A percentile compares a stretch with the other conserved stretches of the same genome.
phyloP scores from a whole-genome alignment of 2,113 vertebrate genomes.

The Chionomys nivalis region DNA sequence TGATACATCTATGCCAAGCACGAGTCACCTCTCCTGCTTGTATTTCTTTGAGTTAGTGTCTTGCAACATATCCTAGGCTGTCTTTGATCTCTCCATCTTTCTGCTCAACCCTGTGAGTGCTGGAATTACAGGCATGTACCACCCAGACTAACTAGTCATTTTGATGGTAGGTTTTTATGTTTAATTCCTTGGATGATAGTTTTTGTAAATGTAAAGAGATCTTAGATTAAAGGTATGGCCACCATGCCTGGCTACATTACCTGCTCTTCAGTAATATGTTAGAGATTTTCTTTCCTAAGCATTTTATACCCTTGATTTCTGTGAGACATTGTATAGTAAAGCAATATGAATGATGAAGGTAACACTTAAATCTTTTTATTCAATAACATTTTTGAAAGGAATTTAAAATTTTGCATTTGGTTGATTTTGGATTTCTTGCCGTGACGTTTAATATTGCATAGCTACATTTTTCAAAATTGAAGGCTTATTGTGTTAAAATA shows the following conservation, averaged over 20 bases:
- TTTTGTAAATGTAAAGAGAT: conserved; percentile 45
- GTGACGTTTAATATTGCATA: conserved; percentile 58
- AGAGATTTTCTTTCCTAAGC: conserved; percentile 54
- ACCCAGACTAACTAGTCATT: conserved; percentile 18
- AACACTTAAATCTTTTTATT: conserved; percentile 51
- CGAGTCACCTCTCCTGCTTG: neutral
- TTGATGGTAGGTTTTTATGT: neutral
- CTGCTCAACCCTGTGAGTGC: neutral
- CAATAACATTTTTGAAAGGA: conserved; percentile 58
- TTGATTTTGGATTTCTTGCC: conserved; percentile 53
- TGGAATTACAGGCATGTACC: neutral
- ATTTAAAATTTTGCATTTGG: conserved; percentile 58
- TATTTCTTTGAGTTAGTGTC: neutral
- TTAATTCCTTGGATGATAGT: conserved; percentile 3
- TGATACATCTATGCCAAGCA: neutral
- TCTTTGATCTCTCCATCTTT: neutral
- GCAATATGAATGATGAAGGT: conserved; percentile 36
- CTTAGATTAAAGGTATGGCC: neutral
- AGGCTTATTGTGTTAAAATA: conserved; percentile 73
- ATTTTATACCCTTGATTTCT: conserved; percentile 28
- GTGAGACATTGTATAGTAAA: conserved; percentile 13
- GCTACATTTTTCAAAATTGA: conserved; percentile 53
- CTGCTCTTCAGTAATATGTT: conserved; percentile 40
- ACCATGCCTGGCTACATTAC: neutral
- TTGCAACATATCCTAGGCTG: neutral